A percentile compares a stretch with the other conserved stretches of the same genome.
Conservation (phyloP, 2,113 vertebrate genomes). For the Tachysurus vachellii region DNA sequence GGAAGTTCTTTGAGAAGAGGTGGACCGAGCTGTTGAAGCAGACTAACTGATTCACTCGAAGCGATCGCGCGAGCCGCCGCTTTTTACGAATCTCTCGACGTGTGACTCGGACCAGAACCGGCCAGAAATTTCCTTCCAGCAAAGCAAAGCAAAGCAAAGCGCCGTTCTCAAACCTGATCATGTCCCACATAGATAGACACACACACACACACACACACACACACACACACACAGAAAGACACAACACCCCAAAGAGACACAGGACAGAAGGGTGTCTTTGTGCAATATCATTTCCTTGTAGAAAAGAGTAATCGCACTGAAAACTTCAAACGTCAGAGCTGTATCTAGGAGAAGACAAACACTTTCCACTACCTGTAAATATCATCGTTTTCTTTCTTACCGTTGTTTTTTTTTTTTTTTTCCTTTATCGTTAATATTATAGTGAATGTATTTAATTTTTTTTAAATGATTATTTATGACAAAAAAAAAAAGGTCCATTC, state of each 20-base stretch:
- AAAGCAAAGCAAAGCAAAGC: constrained; percentile 72
- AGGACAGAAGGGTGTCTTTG: constrained; percentile 89
- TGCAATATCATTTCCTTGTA: constrained; percentile 94
- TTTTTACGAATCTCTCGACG: constrained; percentile 55
- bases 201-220: constrained; percentile 82
- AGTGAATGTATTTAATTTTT: constrained; percentile 99
- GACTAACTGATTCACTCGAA: constrained; percentile 85
- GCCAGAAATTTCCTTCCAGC: constrained; percentile 50
- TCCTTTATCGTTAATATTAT: constrained; percentile 99
- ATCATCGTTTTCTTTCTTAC: constrained; percentile 69
- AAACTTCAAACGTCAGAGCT: constrained; percentile 95
- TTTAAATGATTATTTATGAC: constrained; percentile 99
- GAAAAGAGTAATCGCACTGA: constrained; percentile 94
- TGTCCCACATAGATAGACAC: constrained; percentile 77
- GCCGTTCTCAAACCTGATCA: constrained; percentile 75
- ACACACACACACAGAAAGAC: constrained; percentile 49
- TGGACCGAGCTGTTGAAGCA: constrained; percentile 96
- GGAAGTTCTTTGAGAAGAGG: constrained; percentile 97
- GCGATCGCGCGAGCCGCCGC: neutral
- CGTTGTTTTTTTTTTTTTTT: constrained; percentile 80
- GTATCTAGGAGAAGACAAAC: constrained; percentile 83
- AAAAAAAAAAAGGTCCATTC: constrained; percentile 94
- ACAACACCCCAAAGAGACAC: constrained; percentile 93
- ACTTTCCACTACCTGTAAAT: constrained; percentile 98
- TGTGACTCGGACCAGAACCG: constrained; percentile 25